Evolutionary conservation across 1,140 invertebrate genomes (phyloP).

Genomic region (Habropoda laboriosa): DNA sequence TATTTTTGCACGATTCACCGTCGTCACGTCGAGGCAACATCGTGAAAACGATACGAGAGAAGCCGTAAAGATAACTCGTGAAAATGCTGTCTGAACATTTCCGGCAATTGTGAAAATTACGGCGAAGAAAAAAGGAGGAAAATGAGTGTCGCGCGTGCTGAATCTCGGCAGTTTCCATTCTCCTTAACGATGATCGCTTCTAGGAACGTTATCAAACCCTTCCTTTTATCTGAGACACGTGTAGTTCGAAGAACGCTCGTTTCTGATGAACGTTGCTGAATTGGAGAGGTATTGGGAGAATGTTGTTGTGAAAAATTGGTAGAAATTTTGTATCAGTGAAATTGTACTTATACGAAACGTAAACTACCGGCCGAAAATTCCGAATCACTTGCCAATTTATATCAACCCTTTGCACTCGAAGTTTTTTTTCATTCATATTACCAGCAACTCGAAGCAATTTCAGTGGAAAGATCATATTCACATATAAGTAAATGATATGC

Average conservation of each 20-base stretch:
- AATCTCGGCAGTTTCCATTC: not conserved
- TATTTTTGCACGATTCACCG: slow-evolving; percentile 30
- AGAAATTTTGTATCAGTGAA: no score
- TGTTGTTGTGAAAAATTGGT: not conserved
- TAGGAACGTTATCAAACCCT: not conserved
- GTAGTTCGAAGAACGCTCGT: not conserved
- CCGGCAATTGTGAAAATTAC: not conserved
- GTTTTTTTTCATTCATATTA: no score
- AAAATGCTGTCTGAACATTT: not conserved
- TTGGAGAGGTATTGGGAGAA: not conserved
- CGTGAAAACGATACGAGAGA: not conserved
- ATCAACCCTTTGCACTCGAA: no score
- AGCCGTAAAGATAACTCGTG: not conserved
- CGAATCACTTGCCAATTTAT: no score
- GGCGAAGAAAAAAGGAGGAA: no score
- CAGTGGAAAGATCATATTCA: no score
- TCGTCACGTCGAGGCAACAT: not conserved
- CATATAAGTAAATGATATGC: no score
- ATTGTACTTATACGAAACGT: no score
- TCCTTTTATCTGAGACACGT: not conserved
- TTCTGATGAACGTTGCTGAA: not conserved
- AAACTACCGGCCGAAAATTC: no score
- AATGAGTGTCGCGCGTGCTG: not conserved
- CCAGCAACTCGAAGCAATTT: no score
- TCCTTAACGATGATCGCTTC: not conserved